Conservation (phyloP, 2,888 invertebrate genomes). For the Cantharis lateralis region DNA sequence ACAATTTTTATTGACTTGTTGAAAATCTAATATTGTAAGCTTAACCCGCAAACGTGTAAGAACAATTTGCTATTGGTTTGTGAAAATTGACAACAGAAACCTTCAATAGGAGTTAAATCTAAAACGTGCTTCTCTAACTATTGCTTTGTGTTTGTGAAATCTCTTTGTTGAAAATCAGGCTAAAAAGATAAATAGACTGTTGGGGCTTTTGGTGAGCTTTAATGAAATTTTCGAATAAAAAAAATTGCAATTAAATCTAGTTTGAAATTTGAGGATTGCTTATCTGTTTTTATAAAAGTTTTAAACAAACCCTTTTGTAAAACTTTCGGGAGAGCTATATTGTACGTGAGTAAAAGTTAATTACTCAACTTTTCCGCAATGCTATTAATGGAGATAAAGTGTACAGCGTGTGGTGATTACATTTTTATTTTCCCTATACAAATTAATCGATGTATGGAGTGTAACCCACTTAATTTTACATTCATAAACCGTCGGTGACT, state of each 20-base stretch:
- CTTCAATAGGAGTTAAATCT: background rate
- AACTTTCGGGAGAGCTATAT: background rate
- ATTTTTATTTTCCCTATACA: background rate
- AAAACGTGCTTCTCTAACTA: background rate
- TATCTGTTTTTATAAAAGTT: background rate
- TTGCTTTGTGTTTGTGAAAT: background rate
- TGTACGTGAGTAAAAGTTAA: background rate
- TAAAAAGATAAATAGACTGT: background rate
- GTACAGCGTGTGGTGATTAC: background rate
- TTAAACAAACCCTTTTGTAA: background rate
- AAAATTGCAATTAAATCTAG: background rate
- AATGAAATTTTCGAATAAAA: background rate
- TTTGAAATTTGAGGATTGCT: background rate
- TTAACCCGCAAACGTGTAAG: background rate
- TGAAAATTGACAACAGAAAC: background rate
- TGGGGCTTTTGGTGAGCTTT: no score
- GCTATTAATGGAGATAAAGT: background rate
- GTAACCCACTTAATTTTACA: background rate
- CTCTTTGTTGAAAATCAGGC: background rate
- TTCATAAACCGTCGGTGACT: background rate
- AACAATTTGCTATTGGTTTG: background rate
- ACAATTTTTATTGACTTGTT: background rate
- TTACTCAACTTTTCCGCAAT: background rate
- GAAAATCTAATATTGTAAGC: background rate
- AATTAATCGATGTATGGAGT: background rate